phyloP scores from a whole-genome alignment of 2,888 invertebrate genomes.

The Andricus quercusramuli region DNA sequence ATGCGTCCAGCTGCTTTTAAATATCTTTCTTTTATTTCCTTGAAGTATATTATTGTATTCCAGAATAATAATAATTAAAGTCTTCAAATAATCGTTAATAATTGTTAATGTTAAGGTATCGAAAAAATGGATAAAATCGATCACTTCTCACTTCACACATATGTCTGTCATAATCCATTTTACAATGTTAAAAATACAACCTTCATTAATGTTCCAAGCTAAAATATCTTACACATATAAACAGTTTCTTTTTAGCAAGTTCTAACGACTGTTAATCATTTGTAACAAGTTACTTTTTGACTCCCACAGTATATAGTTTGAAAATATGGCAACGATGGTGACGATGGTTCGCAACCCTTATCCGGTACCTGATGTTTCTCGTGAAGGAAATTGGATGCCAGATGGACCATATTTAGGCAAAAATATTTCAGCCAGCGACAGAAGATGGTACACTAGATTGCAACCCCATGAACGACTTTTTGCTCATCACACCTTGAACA shows the following conservation, averaged over 20 bases:
- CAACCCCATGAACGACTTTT: constrained; percentile 80
- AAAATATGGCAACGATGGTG: constrained; percentile 46
- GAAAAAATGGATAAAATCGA: neutral
- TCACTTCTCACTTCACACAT: neutral
- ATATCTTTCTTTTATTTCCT: no score
- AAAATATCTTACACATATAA: neutral
- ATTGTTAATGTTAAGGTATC: neutral
- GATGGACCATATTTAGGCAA: constrained; percentile 66
- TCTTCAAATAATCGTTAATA: neutral
- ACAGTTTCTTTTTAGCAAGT: neutral
- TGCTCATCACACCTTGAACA: constrained; percentile 83
- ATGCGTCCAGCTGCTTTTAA: no score
- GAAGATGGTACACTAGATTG: constrained; percentile 67
- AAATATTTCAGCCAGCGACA: constrained; percentile 66
- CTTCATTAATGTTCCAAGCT: neutral
- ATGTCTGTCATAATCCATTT: neutral
- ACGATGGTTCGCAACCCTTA: constrained; percentile 70
- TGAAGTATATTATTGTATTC: no score
- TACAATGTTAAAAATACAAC: neutral
- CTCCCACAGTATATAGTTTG: constrained; percentile 42
- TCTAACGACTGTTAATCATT: neutral
- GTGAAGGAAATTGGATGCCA: constrained; percentile 68
- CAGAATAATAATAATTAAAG: neutral
- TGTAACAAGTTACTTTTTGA: neutral
- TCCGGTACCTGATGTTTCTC: constrained; percentile 70